Conservation (phyloP, 2,113 vertebrate species). For the Misgurnus mizolepis region DNA sequence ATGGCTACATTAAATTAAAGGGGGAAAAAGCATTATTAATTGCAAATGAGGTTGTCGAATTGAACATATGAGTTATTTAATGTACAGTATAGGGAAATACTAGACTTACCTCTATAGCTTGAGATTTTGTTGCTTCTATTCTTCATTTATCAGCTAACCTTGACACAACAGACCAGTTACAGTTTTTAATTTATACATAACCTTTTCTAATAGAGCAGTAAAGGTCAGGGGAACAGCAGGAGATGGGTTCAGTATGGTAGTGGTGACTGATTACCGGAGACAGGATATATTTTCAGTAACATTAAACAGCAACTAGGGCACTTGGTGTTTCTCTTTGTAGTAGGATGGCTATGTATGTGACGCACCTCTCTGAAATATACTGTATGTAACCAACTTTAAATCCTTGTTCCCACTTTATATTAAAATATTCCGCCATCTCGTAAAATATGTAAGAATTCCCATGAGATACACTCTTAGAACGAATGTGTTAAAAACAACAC, state of each 20-base stretch:
- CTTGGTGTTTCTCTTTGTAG: neutral
- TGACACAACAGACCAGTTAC: neutral
- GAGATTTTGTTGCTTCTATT: neutral
- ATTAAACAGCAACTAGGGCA: neutral
- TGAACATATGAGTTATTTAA: neutral
- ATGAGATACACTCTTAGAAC: no score
- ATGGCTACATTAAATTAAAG: neutral
- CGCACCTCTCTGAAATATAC: neutral
- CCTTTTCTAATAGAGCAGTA: neutral
- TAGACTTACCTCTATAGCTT: neutral
- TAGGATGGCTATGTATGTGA: neutral
- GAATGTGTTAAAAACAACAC: no score
- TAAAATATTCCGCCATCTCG: no score
- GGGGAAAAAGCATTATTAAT: neutral
- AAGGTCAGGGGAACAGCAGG: conserved; percentile 4
- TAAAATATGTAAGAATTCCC: no score
- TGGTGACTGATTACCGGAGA: neutral
- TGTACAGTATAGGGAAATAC: neutral
- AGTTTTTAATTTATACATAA: neutral
- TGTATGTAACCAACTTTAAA: neutral
- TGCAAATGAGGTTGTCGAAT: neutral
- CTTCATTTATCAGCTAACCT: neutral
- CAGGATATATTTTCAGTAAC: neutral
- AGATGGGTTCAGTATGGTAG: neutral
- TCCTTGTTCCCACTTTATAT: no score